Percentiles rank a stretch among this genome's conserved stretches.
Conservation (phyloP, 2,113 vertebrate species). For the Sprattus sprattus region DNA sequence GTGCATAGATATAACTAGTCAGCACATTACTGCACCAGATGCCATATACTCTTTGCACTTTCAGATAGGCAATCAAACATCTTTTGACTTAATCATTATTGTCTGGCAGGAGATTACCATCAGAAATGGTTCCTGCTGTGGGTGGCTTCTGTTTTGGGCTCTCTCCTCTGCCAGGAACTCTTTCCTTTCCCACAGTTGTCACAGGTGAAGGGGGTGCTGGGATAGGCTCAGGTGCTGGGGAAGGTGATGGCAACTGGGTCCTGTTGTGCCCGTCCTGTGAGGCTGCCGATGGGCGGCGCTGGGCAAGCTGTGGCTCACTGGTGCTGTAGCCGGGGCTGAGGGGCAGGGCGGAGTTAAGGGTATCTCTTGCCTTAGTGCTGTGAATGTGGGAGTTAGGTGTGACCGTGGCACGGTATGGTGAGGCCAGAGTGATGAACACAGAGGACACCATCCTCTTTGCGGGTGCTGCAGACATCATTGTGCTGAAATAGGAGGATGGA, state of each 20-base stretch:
- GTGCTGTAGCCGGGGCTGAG: constrained; percentile 44
- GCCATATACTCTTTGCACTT: neutral
- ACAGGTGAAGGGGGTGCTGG: neutral
- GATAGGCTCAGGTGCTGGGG: neutral
- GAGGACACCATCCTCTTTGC: constrained; percentile 86
- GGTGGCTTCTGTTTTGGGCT: neutral
- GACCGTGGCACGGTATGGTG: constrained; percentile 71
- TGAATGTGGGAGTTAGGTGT: constrained; percentile 62
- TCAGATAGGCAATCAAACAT: neutral
- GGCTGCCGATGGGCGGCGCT: neutral
- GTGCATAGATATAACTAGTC: neutral
- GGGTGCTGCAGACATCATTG: constrained; percentile 66
- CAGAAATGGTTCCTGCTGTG: neutral
- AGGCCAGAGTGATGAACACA: constrained; percentile 83
- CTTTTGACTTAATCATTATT: neutral
- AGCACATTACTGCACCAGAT: neutral
- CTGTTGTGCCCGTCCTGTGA: neutral
- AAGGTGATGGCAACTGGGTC: neutral
- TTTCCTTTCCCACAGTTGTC: neutral
- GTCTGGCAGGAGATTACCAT: constrained; percentile 16
- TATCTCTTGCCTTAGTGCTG: constrained; percentile 40
- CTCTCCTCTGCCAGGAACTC: constrained; percentile 17
- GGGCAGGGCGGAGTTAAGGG: constrained; percentile 31
- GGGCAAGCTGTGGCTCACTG: neutral
- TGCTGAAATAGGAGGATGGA: constrained; percentile 18